Base-by-base conservation (phyloP, 35 echinoderm and acorn worm genomes). In the Acanthaster planci region DNA sequence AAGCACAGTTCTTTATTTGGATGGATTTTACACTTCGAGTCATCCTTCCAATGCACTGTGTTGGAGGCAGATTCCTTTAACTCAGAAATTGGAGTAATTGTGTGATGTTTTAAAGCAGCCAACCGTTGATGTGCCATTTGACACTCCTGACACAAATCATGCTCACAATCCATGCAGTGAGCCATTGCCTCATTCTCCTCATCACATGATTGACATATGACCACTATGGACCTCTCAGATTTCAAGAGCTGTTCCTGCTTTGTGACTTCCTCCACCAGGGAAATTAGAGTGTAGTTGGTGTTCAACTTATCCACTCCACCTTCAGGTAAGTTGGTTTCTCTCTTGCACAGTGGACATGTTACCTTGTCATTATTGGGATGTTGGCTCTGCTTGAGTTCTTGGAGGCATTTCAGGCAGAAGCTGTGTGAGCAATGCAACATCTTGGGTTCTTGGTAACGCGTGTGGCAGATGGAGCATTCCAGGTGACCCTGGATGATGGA, bases 391-490 rank as follows among this genome's bases (percentile, higher is more conserved):
- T 68, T 19, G 0, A 68, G 60, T 68, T 68, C 60, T 68, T 68
- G 60, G 60, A 68, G 60, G 34, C 60, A 68, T 68, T 19, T 68
- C 23, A 68, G 60, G 23, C 60, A 68, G 60, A 31, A 68, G 29
- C 60, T 68, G 60, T 68, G 60, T 68, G 60, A 68, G 60, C 60
- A 68, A 19, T 68, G 19, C 60, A 68, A 26, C 23, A 31, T 68
- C 34, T 68, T 68, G 60, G 60, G 60, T 68, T 68, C 23, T 12
- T 68, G 23, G 60, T 68, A 68, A 68, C 60, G 60, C 12, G 17
- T 68, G 60, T 34, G 34, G 60, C 60, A 68, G 60, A 68, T 68
- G 60, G 18, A 68, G 34, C 60, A 68, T 34, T 68, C 60, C 60
- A 68, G 34, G 23, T 68, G 60, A 31, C 60, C 60, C 60, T 10